Percentiles rank a stretch among this genome's conserved stretches.
These are phyloP conservation scores for Columba janthina DNA, from an alignment of 2,113 vertebrate genomes.

Conservation along the genomic window DNA sequence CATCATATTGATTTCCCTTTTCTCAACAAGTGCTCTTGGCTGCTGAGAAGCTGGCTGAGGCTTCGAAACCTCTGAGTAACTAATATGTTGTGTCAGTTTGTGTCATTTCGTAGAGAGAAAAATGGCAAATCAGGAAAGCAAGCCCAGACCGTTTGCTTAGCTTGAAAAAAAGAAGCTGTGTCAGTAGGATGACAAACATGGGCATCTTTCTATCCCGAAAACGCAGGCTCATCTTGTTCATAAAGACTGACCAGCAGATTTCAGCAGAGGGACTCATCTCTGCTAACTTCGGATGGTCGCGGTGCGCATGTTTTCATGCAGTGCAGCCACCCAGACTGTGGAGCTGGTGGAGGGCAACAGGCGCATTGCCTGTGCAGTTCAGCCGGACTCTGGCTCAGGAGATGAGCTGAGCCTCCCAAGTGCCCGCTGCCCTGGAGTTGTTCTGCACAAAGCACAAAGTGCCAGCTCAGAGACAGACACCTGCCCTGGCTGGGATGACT, in stretches of 20 bases:
- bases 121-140: background rate
- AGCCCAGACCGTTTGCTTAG: background rate
- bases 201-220: background rate
- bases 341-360: background rate
- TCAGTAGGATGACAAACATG: background rate
- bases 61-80: background rate
- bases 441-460: background rate
- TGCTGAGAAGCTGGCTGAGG: background rate
- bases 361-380: background rate
- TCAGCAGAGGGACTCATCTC: background rate
- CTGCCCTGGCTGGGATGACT: background rate
- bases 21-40: slow-evolving; percentile 6
- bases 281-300: background rate
- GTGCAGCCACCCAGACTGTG: background rate
- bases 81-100: background rate
- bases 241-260: background rate
- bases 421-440: rapidly evolving
- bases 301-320: background rate
- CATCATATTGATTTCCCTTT: slow-evolving; percentile 8
- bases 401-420: background rate
- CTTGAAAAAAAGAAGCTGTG: background rate
- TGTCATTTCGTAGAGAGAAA: background rate
- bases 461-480: background rate
- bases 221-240: background rate
- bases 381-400: background rate